A percentile compares a stretch with the other conserved stretches of the same genome.
Evolutionary conservation across 2,888 invertebrate species (phyloP).

Genomic region (Troides oblongomaculatus): DNA sequence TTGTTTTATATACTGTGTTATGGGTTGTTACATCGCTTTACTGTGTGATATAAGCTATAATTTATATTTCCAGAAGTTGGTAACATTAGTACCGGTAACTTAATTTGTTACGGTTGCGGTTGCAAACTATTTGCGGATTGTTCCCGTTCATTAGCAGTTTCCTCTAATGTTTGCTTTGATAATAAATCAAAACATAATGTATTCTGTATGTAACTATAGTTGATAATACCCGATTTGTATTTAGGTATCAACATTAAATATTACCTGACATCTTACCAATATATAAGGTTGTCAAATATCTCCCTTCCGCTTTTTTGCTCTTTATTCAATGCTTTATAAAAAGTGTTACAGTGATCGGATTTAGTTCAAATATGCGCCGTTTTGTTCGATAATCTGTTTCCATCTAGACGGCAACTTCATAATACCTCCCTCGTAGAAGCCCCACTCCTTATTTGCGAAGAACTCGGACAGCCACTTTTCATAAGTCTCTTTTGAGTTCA

Average conservation of each 20-base stretch:
- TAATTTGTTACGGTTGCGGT: constrained; percentile 34
- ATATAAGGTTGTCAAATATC: no score
- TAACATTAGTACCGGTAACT: constrained; percentile 18
- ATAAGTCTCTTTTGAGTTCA: no score
- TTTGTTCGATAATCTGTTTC: no score
- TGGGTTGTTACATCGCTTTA: background rate
- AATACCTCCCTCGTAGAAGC: no score
- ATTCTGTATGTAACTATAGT: background rate
- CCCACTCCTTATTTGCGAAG: no score
- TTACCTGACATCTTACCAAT: no score
- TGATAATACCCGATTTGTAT: background rate
- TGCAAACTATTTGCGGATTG: constrained; percentile 39
- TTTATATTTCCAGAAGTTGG: constrained; percentile 2
- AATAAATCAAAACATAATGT: constrained; percentile 28
- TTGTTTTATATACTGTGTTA: background rate
- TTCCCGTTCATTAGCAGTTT: constrained; percentile 35
- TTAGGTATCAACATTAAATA: background rate
- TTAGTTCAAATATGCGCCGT: no score
- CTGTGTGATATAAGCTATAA: background rate
- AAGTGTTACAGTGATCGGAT: no score
- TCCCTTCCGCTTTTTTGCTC: no score
- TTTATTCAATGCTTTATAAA: no score
- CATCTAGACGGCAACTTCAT: no score
- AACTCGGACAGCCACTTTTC: no score
- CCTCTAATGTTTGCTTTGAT: constrained; percentile 37